Base-by-base conservation (phyloP, 1,140 invertebrate species). In the Zaprionus nigranus region DNA sequence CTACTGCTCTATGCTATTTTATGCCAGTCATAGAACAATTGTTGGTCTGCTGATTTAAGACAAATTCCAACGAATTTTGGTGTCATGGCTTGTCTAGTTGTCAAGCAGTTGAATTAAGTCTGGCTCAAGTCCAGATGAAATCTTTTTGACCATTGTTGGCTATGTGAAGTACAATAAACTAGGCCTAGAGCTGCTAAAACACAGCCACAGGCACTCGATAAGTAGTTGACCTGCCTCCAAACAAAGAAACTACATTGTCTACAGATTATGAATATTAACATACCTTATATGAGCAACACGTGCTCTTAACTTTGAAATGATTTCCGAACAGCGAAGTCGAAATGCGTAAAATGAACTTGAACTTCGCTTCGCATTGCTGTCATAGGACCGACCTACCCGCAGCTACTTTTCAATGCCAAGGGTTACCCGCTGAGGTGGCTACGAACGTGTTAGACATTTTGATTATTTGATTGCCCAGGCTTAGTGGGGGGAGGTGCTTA, bases 321-420 rank as follows among this genome's bases (percentile, higher is more conserved):
- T 43, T 43, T 43, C 40, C n/a, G 40, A 28, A 5, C 26, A 28
- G 26, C 26, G 26, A 28, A 28, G 26, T 28, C 26, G 26, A 88
- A 88, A 82, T 84, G 78, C 81, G 75, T 84, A 66, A 79, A 85
- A 56, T 82, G 81, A 90, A 85, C 85, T 90, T 90, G 85, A 90
- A 90, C 85, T 90, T 90, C 75, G 77, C 24, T 40, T n/a, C n/a
- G 53, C 60, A 66, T 34, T 3, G 30, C 30, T 11, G 11, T 2
- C 73, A 77, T 40, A 17, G 68, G 22, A 81, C 15, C 38, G 84
- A 90, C 75, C 69, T 46, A 56, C 17, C 60, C 53, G n/a, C 2
- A 80, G 64, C 74, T 54, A 59, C 11, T 62, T 46, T 77, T 76
- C 63, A 90, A 85, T 85, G 79, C 84, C 85, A 90, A 90, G 85